Conservation (phyloP, 2,797 vertebrate genomes). For the Pterois miles region DNA sequence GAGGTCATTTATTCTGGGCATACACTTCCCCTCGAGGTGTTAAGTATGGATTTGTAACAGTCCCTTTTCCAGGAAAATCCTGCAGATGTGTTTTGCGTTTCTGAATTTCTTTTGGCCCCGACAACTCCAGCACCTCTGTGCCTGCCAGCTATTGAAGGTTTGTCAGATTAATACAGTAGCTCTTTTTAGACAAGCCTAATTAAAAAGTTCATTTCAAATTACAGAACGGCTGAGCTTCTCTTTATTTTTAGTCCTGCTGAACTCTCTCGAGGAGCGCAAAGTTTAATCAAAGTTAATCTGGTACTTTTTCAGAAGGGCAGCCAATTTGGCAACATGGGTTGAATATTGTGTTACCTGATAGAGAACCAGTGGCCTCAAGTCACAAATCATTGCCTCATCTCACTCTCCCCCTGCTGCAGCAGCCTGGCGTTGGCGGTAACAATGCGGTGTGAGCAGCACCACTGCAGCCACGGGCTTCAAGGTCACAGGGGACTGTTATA, state of each 20-base stretch:
- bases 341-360: constrained; percentile 72
- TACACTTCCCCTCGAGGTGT: constrained; percentile 14
- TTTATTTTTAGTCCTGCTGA: not conserved
- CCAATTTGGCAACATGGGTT: constrained; percentile 62
- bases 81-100: not conserved
- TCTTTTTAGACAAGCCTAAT: constrained; percentile 24
- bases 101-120: constrained; percentile 19
- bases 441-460: constrained; percentile 66
- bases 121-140: constrained; percentile 29
- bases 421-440: constrained; percentile 61
- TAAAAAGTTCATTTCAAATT: constrained; percentile 43
- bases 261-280: constrained; percentile 35
- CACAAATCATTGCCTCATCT: constrained; percentile 53
- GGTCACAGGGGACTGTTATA: constrained; percentile 64
- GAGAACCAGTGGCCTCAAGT: constrained; percentile 45
- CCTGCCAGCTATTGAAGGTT: constrained; percentile 39
- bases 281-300: constrained; percentile 62
- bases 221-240: not conserved
- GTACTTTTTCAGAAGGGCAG: constrained; percentile 53
- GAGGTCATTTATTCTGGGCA: constrained; percentile 28
- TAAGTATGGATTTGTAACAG: constrained; percentile 36
- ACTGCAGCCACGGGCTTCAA: constrained; percentile 70
- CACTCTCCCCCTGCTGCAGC: constrained; percentile 24
- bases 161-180: constrained; percentile 57
- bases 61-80: constrained; percentile 23